These are phyloP conservation scores for Eulemur mongoz DNA, from an alignment of 2,797 vertebrate genomes.

Conservation along the genomic window DNA sequence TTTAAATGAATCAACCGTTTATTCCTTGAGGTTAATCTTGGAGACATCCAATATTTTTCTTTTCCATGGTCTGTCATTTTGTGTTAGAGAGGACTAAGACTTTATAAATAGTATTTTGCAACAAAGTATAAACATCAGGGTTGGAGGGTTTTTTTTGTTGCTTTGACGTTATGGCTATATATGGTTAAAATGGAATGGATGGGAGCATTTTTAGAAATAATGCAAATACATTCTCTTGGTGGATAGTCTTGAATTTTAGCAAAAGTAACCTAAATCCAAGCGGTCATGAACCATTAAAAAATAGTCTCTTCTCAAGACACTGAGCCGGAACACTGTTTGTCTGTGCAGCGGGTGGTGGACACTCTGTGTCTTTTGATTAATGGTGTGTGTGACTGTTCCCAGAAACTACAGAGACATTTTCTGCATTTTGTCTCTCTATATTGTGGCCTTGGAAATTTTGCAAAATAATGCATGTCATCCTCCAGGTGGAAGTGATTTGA, in stretches of 20 bases:
- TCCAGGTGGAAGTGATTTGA: background rate
- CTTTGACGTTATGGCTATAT: background rate
- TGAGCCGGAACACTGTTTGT: rapidly evolving
- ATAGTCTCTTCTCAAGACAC: rapidly evolving
- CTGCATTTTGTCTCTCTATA: background rate
- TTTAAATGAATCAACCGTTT: background rate
- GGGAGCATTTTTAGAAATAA: background rate
- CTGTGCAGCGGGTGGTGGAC: rapidly evolving
- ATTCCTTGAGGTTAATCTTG: background rate
- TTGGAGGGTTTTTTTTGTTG: background rate
- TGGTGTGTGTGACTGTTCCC: rapidly evolving
- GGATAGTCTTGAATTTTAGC: background rate
- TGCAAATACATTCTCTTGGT: background rate
- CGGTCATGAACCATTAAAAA: rapidly evolving
- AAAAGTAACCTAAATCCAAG: background rate
- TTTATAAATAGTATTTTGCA: background rate
- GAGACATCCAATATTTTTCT: background rate
- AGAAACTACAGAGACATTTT: rapidly evolving
- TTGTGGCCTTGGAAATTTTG: too few relatives aligned
- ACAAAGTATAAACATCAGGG: background rate
- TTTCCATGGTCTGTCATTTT: background rate
- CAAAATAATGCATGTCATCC: background rate
- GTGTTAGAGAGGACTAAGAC: background rate
- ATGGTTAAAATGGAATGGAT: background rate
- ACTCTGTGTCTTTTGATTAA: rapidly evolving